These are phyloP conservation scores for Leptinotarsa undecemlineata DNA, from an alignment of 1,140 invertebrate species.

Conservation along the genomic window DNA sequence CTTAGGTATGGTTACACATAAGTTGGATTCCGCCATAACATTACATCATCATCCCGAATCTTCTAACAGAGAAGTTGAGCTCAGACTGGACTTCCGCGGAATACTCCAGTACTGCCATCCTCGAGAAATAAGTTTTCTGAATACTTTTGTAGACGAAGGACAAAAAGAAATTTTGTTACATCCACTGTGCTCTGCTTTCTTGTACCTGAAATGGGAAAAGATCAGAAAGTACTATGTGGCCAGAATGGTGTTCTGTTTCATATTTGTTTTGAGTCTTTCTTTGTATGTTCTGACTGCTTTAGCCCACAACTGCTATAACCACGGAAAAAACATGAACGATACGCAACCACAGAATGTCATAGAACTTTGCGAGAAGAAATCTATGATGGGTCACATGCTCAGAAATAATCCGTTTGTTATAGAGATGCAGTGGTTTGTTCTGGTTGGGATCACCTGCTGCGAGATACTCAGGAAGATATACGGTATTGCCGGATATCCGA, in stretches of 20 bases:
- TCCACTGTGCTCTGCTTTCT: conserved; percentile 80
- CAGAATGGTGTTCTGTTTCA: conserved; percentile 75
- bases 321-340: conserved; percentile 69
- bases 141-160: conserved; percentile 80
- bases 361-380: conserved; percentile 73
- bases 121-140: conserved; percentile 78
- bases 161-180: conserved; percentile 82
- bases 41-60: conserved; percentile 76
- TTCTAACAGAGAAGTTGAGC: conserved; percentile 75
- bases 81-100: conserved; percentile 80
- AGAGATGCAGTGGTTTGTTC: conserved; percentile 77
- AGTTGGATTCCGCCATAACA: conserved; percentile 76
- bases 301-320: conserved; percentile 79
- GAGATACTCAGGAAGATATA: conserved; percentile 78
- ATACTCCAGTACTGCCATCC: conserved; percentile 77
- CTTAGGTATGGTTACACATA: conserved; percentile 74
- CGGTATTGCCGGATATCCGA: conserved; percentile 75
- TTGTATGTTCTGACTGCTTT: conserved; percentile 76
- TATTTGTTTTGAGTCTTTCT: conserved; percentile 78
- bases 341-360: conserved; percentile 63
- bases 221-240: conserved; percentile 86
- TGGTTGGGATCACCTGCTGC: conserved; percentile 72
- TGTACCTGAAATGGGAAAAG: conserved; percentile 86
- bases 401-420: conserved; percentile 72
- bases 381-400: conserved; percentile 71